phyloP scores from a whole-genome alignment of 2,113 vertebrate genomes.

The Callopanchax toddi region DNA sequence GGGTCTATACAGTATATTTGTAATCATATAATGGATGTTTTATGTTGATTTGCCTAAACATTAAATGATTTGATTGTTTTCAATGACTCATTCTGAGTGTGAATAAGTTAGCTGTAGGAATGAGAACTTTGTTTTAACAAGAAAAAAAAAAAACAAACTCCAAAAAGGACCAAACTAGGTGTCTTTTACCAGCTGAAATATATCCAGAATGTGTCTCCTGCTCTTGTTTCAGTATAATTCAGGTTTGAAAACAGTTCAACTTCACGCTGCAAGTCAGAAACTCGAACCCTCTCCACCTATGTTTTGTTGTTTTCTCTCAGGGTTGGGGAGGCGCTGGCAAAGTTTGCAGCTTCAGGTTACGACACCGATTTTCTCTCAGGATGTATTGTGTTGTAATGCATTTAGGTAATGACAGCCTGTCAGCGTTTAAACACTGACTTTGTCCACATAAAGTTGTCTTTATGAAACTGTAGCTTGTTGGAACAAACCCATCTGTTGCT shows the following conservation, averaged over 20 bases:
- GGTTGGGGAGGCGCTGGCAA: neutral
- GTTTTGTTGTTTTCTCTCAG: conserved; percentile 7
- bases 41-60: neutral
- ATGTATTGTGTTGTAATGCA: neutral
- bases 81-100: no score
- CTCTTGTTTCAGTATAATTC: neutral
- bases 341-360: conserved; percentile 34
- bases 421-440: no score
- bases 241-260: neutral
- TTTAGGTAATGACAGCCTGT: no score
- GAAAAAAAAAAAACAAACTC: no score
- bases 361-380: neutral
- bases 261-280: conserved; percentile 12
- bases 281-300: conserved; percentile 17
- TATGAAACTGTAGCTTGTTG: no score
- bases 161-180: neutral
- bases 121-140: no score
- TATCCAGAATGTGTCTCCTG: neutral
- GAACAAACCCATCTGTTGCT: no score
- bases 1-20: no score
- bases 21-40: neutral
- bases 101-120: no score
- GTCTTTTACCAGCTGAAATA: conserved; percentile 1
- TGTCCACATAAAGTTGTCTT: no score
- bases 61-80: no score